Evolutionary conservation across 1,140 invertebrate genomes (phyloP).

Genomic region (Brachionus plicatilis): DNA sequence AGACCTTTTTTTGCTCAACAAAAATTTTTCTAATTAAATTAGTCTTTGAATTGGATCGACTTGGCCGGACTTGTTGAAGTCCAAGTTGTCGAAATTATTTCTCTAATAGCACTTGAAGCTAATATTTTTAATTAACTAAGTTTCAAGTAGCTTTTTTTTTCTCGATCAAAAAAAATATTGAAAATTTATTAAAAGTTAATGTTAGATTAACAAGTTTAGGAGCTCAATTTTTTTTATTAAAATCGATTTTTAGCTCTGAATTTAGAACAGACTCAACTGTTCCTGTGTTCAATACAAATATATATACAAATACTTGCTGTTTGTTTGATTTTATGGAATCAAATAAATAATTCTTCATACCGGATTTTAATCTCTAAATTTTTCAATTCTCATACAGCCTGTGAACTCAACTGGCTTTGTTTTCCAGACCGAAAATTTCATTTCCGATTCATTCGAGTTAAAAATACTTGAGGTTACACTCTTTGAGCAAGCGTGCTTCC

Average conservation of each 20-base stretch:
- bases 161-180: neutral
- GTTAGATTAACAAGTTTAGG: neutral
- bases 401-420: neutral
- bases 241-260: neutral
- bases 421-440: neutral
- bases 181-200: neutral
- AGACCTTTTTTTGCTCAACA: neutral
- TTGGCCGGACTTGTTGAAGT: neutral
- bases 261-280: neutral
- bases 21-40: neutral
- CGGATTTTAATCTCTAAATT: neutral
- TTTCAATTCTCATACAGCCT: neutral
- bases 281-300: neutral
- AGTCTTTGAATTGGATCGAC: neutral
- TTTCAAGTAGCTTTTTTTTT: neutral
- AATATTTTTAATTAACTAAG: conserved; percentile 4
- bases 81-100: neutral
- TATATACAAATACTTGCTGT: neutral
- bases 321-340: neutral
- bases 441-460: neutral
- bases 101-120: neutral
- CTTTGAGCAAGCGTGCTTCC: neutral
- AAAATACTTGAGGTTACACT: neutral
- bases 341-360: neutral
- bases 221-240: neutral